Percentiles rank a stretch among this genome's conserved stretches.
Evolutionary conservation across 2,113 vertebrate genomes (phyloP).

Genomic region (Heteronetta atricapilla): DNA sequence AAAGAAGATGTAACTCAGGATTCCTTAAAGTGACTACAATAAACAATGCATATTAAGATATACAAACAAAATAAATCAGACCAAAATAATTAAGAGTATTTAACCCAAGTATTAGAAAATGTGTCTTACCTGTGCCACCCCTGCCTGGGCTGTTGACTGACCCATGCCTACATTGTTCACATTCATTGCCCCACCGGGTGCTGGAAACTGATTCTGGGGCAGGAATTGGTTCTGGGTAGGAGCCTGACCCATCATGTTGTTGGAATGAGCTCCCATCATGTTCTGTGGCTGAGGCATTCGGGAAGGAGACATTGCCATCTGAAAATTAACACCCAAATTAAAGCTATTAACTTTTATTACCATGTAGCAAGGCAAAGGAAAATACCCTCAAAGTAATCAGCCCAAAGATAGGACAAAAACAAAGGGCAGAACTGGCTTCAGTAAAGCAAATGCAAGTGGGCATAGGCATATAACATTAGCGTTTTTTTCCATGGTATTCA

Average conservation of each 20-base stretch:
- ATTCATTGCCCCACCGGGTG: conserved; percentile 84
- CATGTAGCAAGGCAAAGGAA: not conserved
- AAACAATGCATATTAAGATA: not conserved
- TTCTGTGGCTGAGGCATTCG: conserved; percentile 90
- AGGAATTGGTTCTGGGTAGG: conserved; percentile 89
- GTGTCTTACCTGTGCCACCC: conserved; percentile 86
- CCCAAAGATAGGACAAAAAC: not conserved
- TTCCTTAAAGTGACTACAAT: not conserved
- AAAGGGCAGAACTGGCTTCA: not conserved
- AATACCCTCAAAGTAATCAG: not conserved
- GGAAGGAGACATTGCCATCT: conserved; percentile 96
- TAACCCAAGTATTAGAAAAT: not conserved
- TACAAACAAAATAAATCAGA: not conserved
- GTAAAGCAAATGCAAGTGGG: not conserved
- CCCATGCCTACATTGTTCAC: conserved; percentile 87
- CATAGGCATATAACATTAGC: not conserved
- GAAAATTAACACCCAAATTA: conserved; percentile 41
- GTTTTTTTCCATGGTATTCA: not conserved
- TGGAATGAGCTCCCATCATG: conserved; percentile 88
- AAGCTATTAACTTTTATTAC: not conserved
- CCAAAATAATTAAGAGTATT: not conserved
- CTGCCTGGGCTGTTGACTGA: conserved; percentile 82
- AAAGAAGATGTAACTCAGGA: not conserved
- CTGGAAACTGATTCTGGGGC: conserved; percentile 87
- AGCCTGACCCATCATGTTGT: conserved; percentile 87